Evolutionary conservation across 2,797 vertebrate species (phyloP).

Genomic region (Microcaecilia unicolor): DNA sequence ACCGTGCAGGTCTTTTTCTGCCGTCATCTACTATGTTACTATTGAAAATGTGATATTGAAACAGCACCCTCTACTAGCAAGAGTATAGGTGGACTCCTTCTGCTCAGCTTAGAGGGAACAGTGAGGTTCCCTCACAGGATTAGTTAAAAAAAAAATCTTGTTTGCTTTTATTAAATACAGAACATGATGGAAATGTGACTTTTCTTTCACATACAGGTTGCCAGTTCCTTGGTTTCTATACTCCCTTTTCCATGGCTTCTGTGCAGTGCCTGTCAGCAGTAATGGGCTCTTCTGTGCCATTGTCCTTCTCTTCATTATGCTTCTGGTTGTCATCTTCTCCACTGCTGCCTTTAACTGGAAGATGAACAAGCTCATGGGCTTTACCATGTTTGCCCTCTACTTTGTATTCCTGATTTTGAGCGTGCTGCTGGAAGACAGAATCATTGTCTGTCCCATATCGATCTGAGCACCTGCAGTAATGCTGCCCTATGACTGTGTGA

Average conservation of each 20-base stretch:
- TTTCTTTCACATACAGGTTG: no score
- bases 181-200: no score
- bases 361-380: constrained; percentile 88
- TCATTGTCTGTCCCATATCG: constrained; percentile 85
- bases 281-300: constrained; percentile 95
- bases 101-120: no score
- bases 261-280: constrained; percentile 83
- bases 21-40: no score
- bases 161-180: no score
- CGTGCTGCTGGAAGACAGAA: constrained; percentile 88
- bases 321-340: constrained; percentile 88
- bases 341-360: constrained; percentile 86
- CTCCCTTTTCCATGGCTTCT: constrained; percentile 58
- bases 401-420: constrained; percentile 91
- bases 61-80: no score
- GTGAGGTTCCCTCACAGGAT: no score
- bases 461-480: constrained; percentile 66
- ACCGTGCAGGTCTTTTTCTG: no score
- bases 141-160: no score
- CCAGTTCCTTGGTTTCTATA: constrained; percentile 88
- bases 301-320: constrained; percentile 94
- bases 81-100: no score
- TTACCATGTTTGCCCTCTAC: constrained; percentile 89
- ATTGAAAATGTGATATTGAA: no score
- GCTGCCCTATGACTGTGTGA: no score